Base-by-base conservation (phyloP, 1,140 invertebrate genomes). In the Mesaphorura yosii region DNA sequence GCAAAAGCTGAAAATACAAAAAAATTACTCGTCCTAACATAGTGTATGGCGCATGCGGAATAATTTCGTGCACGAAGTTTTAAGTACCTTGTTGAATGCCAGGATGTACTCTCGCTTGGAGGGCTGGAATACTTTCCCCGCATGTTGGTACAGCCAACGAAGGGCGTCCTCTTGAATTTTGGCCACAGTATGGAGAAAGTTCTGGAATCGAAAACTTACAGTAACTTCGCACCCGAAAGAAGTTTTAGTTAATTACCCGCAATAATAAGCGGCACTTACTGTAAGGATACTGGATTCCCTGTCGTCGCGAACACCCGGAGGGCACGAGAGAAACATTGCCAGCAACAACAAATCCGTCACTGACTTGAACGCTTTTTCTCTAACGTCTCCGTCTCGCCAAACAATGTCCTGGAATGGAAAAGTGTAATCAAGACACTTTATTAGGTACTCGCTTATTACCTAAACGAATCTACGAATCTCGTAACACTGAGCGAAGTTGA, bases 301-400 rank as follows among this genome's bases (percentile, higher is more conserved):
- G 1, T 83, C 79, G 68, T 90, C 83, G 64, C 81, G 77, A 10
- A 90, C 79, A 67, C 83, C 70, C 12, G 85, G 78, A 64, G 84
- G 77, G 59, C 91, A 73, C 66, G 81, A 71, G 19, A 95, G 69
- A 59, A 97, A 80, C 72, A 90, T 84, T 64, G 83, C 86, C 38
- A 93, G 73, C 48, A 84, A 82, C 17, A 91, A 76, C 47, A 97
- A 70, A 72, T 96, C 92, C 1, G 81, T 80, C 22, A 94, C 76
- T 0, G 84, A 80, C 28, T 79, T 71, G 64, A 94, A 88, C 61
- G 88, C 82, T 51, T 90, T 75, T 60, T 94, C 88, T 4, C 51
- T 31, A 4, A 45, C 39, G 19, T 61, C 59, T 3, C 37, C 39
- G 22, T 55, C 48, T 66, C 71, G 58, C 59, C 59, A 61, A 17